A percentile compares a stretch with the other conserved stretches of the same genome.
Evolutionary conservation across 2,113 vertebrate genomes (phyloP).

Genomic region (Telmatochromis brichardi): DNA sequence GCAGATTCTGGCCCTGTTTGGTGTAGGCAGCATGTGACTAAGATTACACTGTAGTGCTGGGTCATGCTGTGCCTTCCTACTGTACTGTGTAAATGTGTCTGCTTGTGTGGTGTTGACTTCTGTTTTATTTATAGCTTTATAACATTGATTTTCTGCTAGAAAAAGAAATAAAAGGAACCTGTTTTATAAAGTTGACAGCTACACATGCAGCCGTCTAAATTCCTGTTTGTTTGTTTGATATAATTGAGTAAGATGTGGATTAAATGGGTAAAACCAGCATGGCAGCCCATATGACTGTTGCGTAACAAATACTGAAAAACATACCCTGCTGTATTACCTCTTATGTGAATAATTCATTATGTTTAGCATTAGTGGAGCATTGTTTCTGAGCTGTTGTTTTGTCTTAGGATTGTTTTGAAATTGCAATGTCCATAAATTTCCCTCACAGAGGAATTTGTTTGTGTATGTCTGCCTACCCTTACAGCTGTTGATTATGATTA

Average conservation of each 20-base stretch:
- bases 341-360: background rate
- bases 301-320: background rate
- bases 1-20: slow-evolving; percentile 34
- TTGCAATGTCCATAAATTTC: background rate
- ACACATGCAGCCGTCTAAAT: background rate
- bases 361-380: background rate
- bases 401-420: background rate
- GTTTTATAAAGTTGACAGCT: background rate
- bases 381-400: background rate
- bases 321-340: background rate
- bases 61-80: slow-evolving; percentile 22
- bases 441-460: background rate
- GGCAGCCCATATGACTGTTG: background rate
- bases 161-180: background rate
- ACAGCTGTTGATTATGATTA: background rate
- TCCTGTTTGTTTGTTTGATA: background rate
- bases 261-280: background rate
- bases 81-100: slow-evolving; percentile 1
- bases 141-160: background rate
- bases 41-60: slow-evolving; percentile 44
- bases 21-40: slow-evolving; percentile 43
- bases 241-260: background rate
- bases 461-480: background rate
- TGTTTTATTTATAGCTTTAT: background rate
- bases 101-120: background rate